Evolutionary conservation across 1,140 invertebrate species (phyloP).

Genomic region (Patella vulgata): DNA sequence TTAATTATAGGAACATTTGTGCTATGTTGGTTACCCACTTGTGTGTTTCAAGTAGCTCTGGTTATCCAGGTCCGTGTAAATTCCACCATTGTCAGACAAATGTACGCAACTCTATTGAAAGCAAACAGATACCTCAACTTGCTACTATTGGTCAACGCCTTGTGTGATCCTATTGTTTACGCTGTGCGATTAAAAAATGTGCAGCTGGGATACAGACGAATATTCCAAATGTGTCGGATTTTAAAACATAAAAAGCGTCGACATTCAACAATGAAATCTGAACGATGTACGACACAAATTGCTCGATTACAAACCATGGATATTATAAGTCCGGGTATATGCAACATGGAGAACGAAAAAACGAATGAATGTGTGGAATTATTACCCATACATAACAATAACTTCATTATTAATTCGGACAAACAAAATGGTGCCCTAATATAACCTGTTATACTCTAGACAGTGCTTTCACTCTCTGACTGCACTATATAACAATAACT

Average conservation of each 20-base stretch:
- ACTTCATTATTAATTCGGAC: too few species aligned
- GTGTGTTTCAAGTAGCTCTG: conserved; percentile 58
- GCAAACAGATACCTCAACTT: conserved; percentile 51
- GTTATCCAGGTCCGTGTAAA: conserved; percentile 37
- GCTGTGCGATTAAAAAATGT: conserved; percentile 74
- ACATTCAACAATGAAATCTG: background rate
- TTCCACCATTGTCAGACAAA: conserved; percentile 13
- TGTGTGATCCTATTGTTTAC: conserved; percentile 78
- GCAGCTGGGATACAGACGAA: conserved; percentile 41
- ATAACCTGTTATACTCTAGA: too few species aligned
- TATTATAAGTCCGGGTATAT: background rate
- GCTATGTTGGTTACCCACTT: conserved; percentile 75
- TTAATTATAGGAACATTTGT: conserved; percentile 76
- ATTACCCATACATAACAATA: too few species aligned
- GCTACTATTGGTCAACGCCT: conserved; percentile 74
- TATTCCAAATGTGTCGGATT: conserved; percentile 23
- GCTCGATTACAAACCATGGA: conserved; percentile 6
- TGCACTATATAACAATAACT: too few species aligned
- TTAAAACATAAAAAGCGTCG: background rate
- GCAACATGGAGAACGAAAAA: too few species aligned
- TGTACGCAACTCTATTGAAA: conserved; percentile 25
- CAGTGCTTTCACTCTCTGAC: too few species aligned
- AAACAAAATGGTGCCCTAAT: too few species aligned
- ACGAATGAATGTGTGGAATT: too few species aligned
- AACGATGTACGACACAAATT: conserved; percentile 5